Evolutionary conservation across 2,797 vertebrate genomes (phyloP).

Genomic region (Coregonus ussuriensis): DNA sequence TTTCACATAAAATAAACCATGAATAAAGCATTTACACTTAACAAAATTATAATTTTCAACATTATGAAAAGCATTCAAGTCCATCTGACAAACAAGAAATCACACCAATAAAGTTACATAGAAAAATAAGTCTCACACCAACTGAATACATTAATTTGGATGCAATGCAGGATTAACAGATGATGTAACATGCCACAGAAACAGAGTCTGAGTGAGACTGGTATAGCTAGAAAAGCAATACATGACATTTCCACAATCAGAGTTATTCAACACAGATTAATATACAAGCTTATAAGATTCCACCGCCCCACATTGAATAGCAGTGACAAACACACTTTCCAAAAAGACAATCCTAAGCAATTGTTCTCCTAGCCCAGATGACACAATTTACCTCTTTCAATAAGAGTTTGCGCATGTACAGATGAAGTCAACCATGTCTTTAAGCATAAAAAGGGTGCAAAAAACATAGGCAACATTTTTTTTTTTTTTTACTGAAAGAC

Average conservation of each 20-base stretch:
- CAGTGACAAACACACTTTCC: constrained; percentile 21
- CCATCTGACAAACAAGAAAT: constrained; percentile 34
- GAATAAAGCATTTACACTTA: constrained; percentile 36
- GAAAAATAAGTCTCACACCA: constrained; percentile 34
- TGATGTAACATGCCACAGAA: constrained; percentile 23
- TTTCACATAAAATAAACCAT: constrained; percentile 40
- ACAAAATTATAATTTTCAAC: constrained; percentile 5
- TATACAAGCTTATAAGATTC: constrained; percentile 20
- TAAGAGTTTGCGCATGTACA: background rate
- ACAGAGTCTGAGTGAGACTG: constrained; percentile 23
- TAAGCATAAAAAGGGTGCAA: constrained; percentile 32
- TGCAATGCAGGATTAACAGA: background rate
- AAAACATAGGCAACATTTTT: background rate
- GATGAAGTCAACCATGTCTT: constrained; percentile 10
- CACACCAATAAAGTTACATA: constrained; percentile 39
- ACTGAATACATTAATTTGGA: constrained; percentile 61
- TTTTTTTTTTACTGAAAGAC: background rate
- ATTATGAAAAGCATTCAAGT: constrained; percentile 55
- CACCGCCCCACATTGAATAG: constrained; percentile 19
- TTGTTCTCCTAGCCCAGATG: background rate
- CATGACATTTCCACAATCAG: constrained; percentile 32
- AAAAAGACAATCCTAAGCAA: constrained; percentile 14
- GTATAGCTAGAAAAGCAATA: constrained; percentile 32
- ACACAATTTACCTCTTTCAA: background rate
- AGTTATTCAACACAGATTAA: constrained; percentile 36